A percentile compares a stretch with the other conserved stretches of the same genome.
Conservation (phyloP, 2,113 vertebrate genomes). For the Trochalopteron elliotii region DNA sequence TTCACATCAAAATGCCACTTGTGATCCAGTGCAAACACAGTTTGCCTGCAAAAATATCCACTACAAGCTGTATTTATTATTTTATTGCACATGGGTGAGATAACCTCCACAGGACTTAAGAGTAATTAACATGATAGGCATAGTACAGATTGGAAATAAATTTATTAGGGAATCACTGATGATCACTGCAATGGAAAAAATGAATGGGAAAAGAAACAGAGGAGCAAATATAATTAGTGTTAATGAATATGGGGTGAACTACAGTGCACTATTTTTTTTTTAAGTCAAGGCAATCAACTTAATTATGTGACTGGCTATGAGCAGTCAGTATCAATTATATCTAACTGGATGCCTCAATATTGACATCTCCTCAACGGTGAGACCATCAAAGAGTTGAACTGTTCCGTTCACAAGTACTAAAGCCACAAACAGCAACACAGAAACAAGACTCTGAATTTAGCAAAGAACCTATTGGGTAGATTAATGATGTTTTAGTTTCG, state of each 20-base stretch:
- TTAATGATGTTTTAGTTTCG: not conserved
- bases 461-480: not conserved
- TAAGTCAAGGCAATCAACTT: not conserved
- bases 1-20: not conserved
- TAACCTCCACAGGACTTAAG: not conserved
- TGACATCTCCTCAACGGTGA: not conserved
- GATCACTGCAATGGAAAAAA: not conserved
- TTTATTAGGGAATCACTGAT: not conserved
- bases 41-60: not conserved
- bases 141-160: not conserved
- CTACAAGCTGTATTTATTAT: not conserved
- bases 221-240: not conserved
- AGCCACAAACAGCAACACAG: not conserved
- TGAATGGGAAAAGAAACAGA: not conserved
- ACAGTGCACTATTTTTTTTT: not conserved
- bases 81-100: not conserved
- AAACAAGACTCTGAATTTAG: not conserved
- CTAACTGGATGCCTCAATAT: not conserved
- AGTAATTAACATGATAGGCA: not conserved
- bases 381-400: not conserved
- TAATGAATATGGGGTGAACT: not conserved
- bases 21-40: not conserved
- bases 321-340: not conserved
- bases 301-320: not conserved
- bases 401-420: not conserved